These are phyloP conservation scores for Taeniopygia guttata DNA, from an alignment of 2,797 vertebrate species.

Conservation along the genomic window DNA sequence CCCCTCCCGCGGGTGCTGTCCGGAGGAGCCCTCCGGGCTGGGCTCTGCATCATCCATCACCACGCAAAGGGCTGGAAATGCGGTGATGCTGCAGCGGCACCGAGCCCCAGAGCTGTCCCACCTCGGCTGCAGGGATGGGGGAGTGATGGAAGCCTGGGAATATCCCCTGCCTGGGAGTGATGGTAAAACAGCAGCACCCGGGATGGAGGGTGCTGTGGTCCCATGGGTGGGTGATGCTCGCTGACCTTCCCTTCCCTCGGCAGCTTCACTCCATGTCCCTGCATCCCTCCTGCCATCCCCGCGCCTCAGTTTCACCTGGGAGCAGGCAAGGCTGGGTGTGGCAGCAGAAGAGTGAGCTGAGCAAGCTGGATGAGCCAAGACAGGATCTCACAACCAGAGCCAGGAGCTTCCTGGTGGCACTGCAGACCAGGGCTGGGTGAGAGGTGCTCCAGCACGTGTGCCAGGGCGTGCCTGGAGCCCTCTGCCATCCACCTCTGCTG, in stretches of 20 bases:
- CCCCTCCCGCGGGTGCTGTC: accelerated
- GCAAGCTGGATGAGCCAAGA: background rate
- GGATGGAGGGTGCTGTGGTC: background rate
- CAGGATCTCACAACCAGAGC: background rate
- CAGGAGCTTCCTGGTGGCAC: background rate
- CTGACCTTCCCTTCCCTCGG: too few relatives aligned
- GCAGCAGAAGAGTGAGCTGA: background rate
- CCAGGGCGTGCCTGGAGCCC: background rate
- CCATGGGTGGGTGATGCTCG: accelerated
- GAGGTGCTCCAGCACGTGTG: background rate
- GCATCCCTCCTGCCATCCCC: accelerated
- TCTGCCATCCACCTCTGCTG: background rate
- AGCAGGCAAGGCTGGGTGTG: background rate
- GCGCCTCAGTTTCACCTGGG: background rate
- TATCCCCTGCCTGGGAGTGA: accelerated
- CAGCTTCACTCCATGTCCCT: background rate
- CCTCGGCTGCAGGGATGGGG: accelerated
- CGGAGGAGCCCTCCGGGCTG: background rate
- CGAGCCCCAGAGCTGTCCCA: accelerated
- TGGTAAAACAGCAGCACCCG: background rate
- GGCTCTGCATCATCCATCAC: background rate
- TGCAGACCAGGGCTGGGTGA: background rate
- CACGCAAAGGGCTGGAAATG: background rate
- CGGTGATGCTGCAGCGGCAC: accelerated
- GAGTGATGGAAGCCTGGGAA: background rate